These are phyloP conservation scores for Chinchilla lanigera DNA, from an alignment of 2,113 vertebrate species.

Conservation along the genomic window DNA sequence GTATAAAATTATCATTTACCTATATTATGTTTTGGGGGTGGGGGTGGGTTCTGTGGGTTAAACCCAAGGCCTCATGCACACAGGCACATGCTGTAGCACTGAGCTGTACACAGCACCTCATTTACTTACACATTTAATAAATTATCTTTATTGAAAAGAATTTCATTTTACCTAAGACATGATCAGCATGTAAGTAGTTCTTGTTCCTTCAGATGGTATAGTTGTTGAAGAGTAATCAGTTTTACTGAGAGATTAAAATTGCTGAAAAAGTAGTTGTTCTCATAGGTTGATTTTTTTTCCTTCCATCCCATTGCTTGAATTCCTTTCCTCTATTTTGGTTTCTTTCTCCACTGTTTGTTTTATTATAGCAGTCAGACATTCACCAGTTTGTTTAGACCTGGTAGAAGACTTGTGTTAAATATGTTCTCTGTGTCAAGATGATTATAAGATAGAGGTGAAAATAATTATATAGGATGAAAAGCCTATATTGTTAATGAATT, in stretches of 20 bases:
- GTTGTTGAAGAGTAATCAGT: neutral
- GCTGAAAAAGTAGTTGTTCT: neutral
- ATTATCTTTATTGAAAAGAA: neutral
- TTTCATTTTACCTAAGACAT: constrained; percentile 4
- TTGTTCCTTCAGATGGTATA: neutral
- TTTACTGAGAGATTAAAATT: neutral
- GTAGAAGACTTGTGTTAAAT: neutral
- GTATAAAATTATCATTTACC: neutral
- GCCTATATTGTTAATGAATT: neutral
- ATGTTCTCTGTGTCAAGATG: neutral
- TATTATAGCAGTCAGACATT: neutral
- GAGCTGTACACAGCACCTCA: neutral
- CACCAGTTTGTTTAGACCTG: neutral
- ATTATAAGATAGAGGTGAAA: neutral
- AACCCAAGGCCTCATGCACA: neutral
- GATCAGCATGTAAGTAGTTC: neutral
- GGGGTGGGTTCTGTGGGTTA: neutral
- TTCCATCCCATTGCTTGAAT: neutral
- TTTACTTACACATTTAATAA: neutral
- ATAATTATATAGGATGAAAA: neutral
- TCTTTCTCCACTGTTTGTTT: constrained; percentile 10
- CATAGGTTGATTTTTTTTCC: neutral
- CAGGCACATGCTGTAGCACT: neutral
- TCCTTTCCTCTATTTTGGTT: neutral
- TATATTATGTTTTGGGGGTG: neutral